phyloP scores from a whole-genome alignment of 2,113 vertebrate genomes.

The Halcyon senegalensis region DNA sequence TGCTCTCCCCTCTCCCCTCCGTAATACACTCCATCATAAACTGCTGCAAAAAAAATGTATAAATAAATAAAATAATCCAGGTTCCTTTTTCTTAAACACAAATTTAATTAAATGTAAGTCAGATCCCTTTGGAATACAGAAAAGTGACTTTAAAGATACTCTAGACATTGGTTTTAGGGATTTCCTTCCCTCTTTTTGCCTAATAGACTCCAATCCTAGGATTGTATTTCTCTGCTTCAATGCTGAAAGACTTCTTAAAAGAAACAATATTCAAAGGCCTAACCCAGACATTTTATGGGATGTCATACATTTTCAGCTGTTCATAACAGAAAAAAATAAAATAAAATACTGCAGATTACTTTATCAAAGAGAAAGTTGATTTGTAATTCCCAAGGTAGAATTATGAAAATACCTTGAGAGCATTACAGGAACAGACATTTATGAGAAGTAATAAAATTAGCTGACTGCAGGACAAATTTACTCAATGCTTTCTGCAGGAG shows the following conservation, averaged over 20 bases:
- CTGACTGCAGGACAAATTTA: slow-evolving; percentile 71
- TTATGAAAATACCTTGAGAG: slow-evolving; percentile 71
- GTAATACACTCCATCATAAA: slow-evolving; percentile 46
- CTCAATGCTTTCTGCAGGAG: slow-evolving; percentile 61
- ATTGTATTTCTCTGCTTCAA: slow-evolving; percentile 55
- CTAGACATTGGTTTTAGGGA: slow-evolving; percentile 58
- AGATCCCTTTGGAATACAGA: slow-evolving; percentile 63
- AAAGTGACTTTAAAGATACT: slow-evolving; percentile 61
- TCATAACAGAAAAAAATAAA: slow-evolving; percentile 70
- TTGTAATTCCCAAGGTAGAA: slow-evolving; percentile 68
- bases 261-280: slow-evolving; percentile 58
- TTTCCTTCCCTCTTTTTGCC: slow-evolving; percentile 60
- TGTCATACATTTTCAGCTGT: slow-evolving; percentile 70
- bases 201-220: slow-evolving; percentile 64
- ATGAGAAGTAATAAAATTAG: slow-evolving; percentile 74
- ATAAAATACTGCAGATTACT: slow-evolving; percentile 69
- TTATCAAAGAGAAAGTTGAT: slow-evolving; percentile 67
- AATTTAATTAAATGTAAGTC: slow-evolving; percentile 68
- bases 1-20: background rate
- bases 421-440: slow-evolving; percentile 69
- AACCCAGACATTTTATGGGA: slow-evolving; percentile 70
- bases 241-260: slow-evolving; percentile 60
- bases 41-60: slow-evolving; percentile 42
- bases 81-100: slow-evolving; percentile 60
- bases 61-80: slow-evolving; percentile 68